Percentiles rank a stretch among this genome's conserved stretches.
Conservation (phyloP, 2,113 vertebrate genomes). For the Heteronetta atricapilla region DNA sequence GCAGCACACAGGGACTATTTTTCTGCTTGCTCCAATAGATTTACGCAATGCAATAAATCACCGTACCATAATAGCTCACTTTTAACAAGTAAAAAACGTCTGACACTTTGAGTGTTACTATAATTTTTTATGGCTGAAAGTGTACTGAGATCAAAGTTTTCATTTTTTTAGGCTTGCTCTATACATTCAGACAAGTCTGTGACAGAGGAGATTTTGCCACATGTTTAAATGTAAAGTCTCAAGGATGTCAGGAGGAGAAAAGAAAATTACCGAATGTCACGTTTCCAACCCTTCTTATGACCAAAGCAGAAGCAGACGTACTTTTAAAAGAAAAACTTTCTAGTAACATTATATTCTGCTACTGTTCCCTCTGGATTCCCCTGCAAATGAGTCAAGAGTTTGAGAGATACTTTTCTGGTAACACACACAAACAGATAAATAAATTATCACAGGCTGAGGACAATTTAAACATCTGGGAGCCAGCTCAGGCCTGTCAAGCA, state of each 20-base stretch:
- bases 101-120: slow-evolving; percentile 76
- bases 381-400: slow-evolving; percentile 75
- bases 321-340: slow-evolving; percentile 63
- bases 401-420: slow-evolving; percentile 79
- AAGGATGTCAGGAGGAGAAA: slow-evolving; percentile 43
- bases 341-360: slow-evolving; percentile 76
- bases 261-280: slow-evolving; percentile 68
- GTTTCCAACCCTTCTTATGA: slow-evolving; percentile 64
- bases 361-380: slow-evolving; percentile 76
- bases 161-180: background rate
- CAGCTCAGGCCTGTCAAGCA: slow-evolving; percentile 78
- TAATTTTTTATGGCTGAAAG: slow-evolving; percentile 79
- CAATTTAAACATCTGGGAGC: slow-evolving; percentile 81
- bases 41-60: slow-evolving; percentile 70
- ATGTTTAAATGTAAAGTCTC: slow-evolving; percentile 70
- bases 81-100: slow-evolving; percentile 71
- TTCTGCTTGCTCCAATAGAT: slow-evolving; percentile 37
- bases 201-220: slow-evolving; percentile 70
- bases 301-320: slow-evolving; percentile 72
- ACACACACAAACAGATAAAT: slow-evolving; percentile 82
- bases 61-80: slow-evolving; percentile 41
- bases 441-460: slow-evolving; percentile 79
- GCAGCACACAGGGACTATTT: slow-evolving; percentile 21
- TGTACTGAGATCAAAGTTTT: slow-evolving; percentile 78
- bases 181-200: slow-evolving; percentile 68